Base-by-base conservation (phyloP, 1,140 invertebrate species). In the Agrypnia vestita region DNA sequence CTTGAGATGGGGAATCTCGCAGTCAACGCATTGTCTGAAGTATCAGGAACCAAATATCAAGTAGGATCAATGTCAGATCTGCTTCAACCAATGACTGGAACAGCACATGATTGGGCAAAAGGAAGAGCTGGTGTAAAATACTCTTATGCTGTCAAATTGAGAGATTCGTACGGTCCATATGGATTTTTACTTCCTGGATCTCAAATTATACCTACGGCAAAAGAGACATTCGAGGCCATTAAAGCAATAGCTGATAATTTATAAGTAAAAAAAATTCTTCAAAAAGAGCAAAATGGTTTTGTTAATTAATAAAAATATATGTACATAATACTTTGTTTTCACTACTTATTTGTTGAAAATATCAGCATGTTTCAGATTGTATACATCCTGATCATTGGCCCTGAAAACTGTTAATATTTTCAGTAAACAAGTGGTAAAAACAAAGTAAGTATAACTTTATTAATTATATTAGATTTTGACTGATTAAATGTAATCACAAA, bases 201-300 rank as follows among this genome's bases (percentile, higher is more conserved):
- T 4, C 91, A 95, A 84, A 97, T 98, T 74, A 90, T 93, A 53
- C 91, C 94, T 8, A 94, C 95, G 8, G 94, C 93, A 3, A 87
- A 90, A 69, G 97, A 98, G 87, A 96, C 95, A 1, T 96, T 94
- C 87, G 92, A 94, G 85, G 94, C 92, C n/a, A 89, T 97, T 17
- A 94, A 93, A 89, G 92, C 93, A 19, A 93, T 95, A 84, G 91
- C 91, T 53, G 88, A 91, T 81, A 90, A 90, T 85, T 84, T 90
- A 84, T 84, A 76, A 78, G 67, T 25, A 67, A 71, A 53, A 74
- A 17, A n/a, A 35, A 44, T n/a, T n/a, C n/a, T n/a, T n/a, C n/a
- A n/a, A n/a, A n/a, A n/a, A n/a, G n/a, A n/a, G n/a, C n/a, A n/a
- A n/a, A n/a, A n/a, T n/a, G n/a, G n/a, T n/a, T n/a, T n/a, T n/a